Percentiles rank a stretch among this genome's conserved stretches.
phyloP scores from a whole-genome alignment of 1,140 invertebrate genomes.

The Drosophila melanica region DNA sequence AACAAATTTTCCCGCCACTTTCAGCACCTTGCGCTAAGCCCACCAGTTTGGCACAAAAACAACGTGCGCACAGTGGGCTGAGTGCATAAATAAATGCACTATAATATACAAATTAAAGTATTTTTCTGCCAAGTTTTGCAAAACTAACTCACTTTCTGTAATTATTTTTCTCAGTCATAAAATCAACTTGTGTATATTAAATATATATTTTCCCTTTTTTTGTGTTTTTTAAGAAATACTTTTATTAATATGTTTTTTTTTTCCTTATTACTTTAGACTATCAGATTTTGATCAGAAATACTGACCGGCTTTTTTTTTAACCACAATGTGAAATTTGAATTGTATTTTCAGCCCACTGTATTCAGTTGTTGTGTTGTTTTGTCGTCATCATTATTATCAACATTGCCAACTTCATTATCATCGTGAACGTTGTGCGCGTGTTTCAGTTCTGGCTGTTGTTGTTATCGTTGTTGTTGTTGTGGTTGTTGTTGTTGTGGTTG shows the following conservation, averaged over 20 bases:
- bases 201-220: no score
- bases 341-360: slow-evolving; percentile 46
- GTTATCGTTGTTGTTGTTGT: slow-evolving; percentile 17
- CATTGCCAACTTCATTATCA: slow-evolving; percentile 72
- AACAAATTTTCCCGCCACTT: slow-evolving; percentile 77
- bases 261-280: no score
- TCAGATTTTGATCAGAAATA: not conserved
- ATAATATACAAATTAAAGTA: no score
- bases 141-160: no score
- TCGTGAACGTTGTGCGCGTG: slow-evolving; percentile 66
- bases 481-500: slow-evolving; percentile 12
- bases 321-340: not conserved
- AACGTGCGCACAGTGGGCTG: slow-evolving; percentile 72
- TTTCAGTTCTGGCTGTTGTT: slow-evolving; percentile 52
- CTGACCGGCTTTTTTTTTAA: no score
- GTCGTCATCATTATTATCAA: slow-evolving; percentile 73
- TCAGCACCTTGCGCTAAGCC: slow-evolving; percentile 71
- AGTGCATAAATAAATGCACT: no score
- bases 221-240: no score
- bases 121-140: no score
- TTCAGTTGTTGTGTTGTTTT: slow-evolving; percentile 69
- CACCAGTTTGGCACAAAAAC: slow-evolving; percentile 65
- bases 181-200: no score
- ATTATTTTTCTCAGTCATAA: no score
- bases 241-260: not conserved